Percentiles rank a stretch among this genome's conserved stretches.
Conservation (phyloP, 2,113 vertebrate species). For the Macquaria ambigua region DNA sequence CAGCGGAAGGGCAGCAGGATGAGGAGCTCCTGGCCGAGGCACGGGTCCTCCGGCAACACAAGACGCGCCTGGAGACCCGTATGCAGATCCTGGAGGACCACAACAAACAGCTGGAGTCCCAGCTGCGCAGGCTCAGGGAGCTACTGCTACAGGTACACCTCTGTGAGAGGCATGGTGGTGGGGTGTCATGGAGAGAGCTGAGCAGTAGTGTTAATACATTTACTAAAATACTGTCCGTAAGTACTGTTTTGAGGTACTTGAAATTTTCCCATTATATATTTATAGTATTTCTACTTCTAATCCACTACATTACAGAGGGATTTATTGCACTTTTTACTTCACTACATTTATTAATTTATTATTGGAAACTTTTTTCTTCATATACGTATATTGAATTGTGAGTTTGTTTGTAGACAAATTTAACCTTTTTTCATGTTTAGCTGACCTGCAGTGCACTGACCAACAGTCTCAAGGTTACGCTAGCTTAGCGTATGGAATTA, state of each 20-base stretch:
- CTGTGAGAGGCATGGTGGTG: not conserved
- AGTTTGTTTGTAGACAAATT: too few species aligned
- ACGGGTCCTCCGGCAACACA: conserved; percentile 95
- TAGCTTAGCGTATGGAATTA: too few species aligned
- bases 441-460: too few species aligned
- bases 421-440: too few species aligned
- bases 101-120: conserved; percentile 98
- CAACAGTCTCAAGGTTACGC: too few species aligned
- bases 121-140: conserved; percentile 93
- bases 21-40: conserved; percentile 96
- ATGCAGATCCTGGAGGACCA: conserved; percentile 99
- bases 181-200: not conserved
- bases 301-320: not conserved
- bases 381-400: too few species aligned
- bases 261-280: too few species aligned
- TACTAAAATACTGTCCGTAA: not conserved
- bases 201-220: not conserved
- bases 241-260: too few species aligned
- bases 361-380: too few species aligned
- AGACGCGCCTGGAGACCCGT: conserved; percentile 96
- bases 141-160: conserved; percentile 92
- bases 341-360: not conserved
- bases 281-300: not conserved
- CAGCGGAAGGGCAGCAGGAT: conserved; percentile 81
- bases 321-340: not conserved